A percentile compares a stretch with the other conserved stretches of the same genome.
Evolutionary conservation across 2,113 vertebrate genomes (phyloP).

Genomic region (Tychaedon coryphoeus): DNA sequence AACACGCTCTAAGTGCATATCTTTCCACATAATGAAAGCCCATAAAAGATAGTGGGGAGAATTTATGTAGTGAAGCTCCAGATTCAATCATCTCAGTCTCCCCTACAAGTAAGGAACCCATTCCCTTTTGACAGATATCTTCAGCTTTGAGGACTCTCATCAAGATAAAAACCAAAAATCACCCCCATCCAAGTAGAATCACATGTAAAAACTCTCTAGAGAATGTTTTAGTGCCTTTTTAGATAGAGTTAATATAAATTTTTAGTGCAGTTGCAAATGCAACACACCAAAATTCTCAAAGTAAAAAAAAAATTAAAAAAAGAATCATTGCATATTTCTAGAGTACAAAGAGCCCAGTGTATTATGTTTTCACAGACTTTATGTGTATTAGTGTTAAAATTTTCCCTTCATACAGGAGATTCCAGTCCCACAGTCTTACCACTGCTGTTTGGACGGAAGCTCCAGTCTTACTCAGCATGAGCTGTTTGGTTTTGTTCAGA

Average conservation of each 20-base stretch:
- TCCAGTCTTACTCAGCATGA: neutral
- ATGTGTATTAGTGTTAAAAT: neutral
- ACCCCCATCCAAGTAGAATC: neutral
- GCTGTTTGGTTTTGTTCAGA: neutral
- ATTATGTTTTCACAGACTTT: conserved; percentile 31
- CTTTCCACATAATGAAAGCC: neutral
- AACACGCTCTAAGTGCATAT: neutral
- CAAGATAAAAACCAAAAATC: neutral
- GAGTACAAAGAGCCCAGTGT: conserved; percentile 44
- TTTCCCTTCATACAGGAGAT: conserved; percentile 48
- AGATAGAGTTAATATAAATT: neutral
- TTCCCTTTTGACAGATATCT: neutral
- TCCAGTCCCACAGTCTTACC: conserved; percentile 48
- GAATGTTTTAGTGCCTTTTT: neutral
- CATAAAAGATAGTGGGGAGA: neutral
- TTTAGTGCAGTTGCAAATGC: neutral
- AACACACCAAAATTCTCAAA: neutral
- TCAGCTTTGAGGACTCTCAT: neutral
- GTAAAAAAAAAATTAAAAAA: neutral
- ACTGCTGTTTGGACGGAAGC: conserved; percentile 27
- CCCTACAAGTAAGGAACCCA: neutral
- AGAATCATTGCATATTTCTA: neutral
- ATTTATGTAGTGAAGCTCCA: neutral
- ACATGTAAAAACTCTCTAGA: neutral
- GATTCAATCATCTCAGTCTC: neutral